These are phyloP conservation scores for Drosophila melanogaster DNA, from an alignment of 1,140 invertebrate genomes.

Conservation along the genomic window Release_6_plus_ISO1_MT NT_033777.3:21932001-21932500, in stretches of 20 bases:
- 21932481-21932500: constrained; percentile 76
- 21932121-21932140: too few species aligned
- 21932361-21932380: constrained; percentile 37
- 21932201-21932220: constrained; percentile 9
- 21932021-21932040: constrained; percentile 6
- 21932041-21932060: not conserved
- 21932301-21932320: constrained; percentile 83
- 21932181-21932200: constrained; percentile 26
- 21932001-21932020: constrained; percentile 6
- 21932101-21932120: too few species aligned
- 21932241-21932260: constrained; percentile 6
- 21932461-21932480: constrained; percentile 54
- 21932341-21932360: constrained; percentile 78
- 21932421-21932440: constrained; percentile 22
- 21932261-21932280: constrained; percentile 59
- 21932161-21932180: not conserved
- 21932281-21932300: constrained; percentile 55
- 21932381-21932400: constrained; percentile 61
- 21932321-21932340: constrained; percentile 62
- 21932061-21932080: not conserved
- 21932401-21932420: constrained; percentile 74
- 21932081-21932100: too few species aligned
- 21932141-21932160: not conserved
- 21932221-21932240: constrained; percentile 16
- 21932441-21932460: constrained; percentile 36